Evolutionary conservation across 2,888 invertebrate species (phyloP).

Genomic region (Sicus ferrugineus): DNA sequence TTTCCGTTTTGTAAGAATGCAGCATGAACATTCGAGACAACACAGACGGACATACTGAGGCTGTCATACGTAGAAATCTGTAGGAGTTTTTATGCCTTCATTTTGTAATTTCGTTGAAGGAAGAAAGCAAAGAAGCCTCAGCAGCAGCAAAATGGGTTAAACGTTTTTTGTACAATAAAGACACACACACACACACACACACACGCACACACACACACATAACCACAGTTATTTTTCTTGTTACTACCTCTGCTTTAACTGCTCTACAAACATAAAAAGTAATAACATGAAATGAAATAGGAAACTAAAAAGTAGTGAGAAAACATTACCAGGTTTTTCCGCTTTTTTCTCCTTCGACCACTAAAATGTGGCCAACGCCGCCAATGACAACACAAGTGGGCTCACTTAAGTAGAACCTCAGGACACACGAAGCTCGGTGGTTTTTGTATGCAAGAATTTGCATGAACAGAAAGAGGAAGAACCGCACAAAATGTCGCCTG

Average conservation of each 20-base stretch:
- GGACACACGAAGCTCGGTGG: background rate
- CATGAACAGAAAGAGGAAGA: background rate
- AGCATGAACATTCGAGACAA: no score
- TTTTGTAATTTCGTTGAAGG: constrained; percentile 11
- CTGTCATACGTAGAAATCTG: background rate
- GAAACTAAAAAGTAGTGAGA: background rate
- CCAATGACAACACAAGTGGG: background rate
- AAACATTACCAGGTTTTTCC: background rate
- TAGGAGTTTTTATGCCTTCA: constrained; percentile 1
- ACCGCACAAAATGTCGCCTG: background rate
- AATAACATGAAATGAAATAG: background rate
- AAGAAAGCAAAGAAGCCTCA: constrained; percentile 24
- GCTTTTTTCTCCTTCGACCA: background rate
- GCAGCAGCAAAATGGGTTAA: constrained; percentile 33
- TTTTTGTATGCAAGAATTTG: background rate
- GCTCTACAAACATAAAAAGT: background rate
- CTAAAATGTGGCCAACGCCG: background rate
- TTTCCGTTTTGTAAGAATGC: no score
- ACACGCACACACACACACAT: background rate
- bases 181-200: constrained; percentile 14
- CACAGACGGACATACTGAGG: background rate
- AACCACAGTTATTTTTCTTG: background rate
- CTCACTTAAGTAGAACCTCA: background rate
- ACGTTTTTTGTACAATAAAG: constrained; percentile 24
- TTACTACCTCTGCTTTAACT: background rate